These are phyloP conservation scores for Drosophila ogumai DNA, from an alignment of 1,140 invertebrate genomes.

Conservation along the genomic window DNA sequence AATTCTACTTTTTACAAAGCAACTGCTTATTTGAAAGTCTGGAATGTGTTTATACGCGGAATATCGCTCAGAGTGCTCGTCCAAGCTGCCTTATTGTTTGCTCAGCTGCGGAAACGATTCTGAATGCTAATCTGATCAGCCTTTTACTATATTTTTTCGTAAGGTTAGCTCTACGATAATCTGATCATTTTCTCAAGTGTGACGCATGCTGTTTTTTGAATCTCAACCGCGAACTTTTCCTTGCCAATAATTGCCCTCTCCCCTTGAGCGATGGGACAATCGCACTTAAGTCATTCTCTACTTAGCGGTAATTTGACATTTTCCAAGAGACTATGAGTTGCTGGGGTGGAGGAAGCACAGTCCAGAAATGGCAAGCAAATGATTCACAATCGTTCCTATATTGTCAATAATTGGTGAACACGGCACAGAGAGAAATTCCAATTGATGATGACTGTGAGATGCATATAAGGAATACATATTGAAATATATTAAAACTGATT, in stretches of 20 bases:
- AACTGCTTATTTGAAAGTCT: background rate
- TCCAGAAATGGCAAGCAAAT: conserved; percentile 43
- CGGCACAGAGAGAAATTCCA: conserved; percentile 5
- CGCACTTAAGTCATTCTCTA: conserved; percentile 27
- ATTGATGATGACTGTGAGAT: background rate
- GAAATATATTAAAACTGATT: background rate
- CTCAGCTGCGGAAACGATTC: conserved; percentile 45
- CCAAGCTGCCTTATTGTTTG: conserved; percentile 31
- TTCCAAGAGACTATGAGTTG: background rate
- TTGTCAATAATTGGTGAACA: conserved; percentile 44
- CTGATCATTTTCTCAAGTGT: conserved; percentile 48
- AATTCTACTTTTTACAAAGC: background rate
- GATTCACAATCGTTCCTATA: conserved; percentile 58
- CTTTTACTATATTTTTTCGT: background rate
- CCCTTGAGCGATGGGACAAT: conserved; percentile 24
- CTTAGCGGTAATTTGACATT: conserved; percentile 44
- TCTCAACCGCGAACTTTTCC: conserved; percentile 19
- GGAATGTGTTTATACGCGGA: background rate
- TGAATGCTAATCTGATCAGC: conserved; percentile 9
- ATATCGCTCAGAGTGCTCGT: background rate
- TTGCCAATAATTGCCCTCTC: conserved; percentile 28
- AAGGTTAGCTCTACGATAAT: conserved; percentile 31
- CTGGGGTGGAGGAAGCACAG: conserved; percentile 5
- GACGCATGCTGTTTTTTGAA: conserved; percentile 34
- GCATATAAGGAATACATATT: background rate